A percentile compares a stretch with the other conserved stretches of the same genome.
phyloP scores from a whole-genome alignment of 1,140 invertebrate genomes.

The Drosophila sturtevanti region DNA sequence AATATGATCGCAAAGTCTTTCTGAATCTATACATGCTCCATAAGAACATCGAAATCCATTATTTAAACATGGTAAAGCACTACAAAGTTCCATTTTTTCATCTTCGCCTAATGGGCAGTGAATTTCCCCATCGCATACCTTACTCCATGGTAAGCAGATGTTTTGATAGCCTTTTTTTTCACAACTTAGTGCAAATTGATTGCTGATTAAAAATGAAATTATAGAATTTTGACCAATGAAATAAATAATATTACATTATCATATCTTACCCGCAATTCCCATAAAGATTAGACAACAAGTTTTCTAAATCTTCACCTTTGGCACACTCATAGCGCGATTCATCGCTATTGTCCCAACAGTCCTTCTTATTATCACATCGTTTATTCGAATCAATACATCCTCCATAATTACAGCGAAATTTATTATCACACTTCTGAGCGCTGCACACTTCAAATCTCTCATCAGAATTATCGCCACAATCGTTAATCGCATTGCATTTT shows the following conservation, averaged over 20 bases:
- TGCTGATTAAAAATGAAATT: neutral
- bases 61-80: conserved; percentile 68
- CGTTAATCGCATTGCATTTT: conserved; percentile 62
- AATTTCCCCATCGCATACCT: conserved; percentile 71
- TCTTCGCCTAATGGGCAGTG: conserved; percentile 85
- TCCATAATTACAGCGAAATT: conserved; percentile 41
- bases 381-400: conserved; percentile 6
- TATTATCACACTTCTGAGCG: neutral
- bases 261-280: conserved; percentile 32
- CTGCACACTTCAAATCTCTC: conserved; percentile 82
- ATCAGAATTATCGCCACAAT: conserved; percentile 88
- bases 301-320: neutral
- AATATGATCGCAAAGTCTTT: conserved; percentile 84
- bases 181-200: neutral
- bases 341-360: conserved; percentile 46
- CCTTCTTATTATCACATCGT: neutral
- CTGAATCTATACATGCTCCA: conserved; percentile 85
- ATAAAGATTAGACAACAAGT: neutral
- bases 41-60: conserved; percentile 84
- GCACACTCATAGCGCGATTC: conserved; percentile 14
- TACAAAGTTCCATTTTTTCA: conserved; percentile 82
- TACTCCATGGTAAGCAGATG: conserved; percentile 42
- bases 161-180: neutral
- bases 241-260: neutral
- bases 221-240: too few relatives aligned